Conservation (phyloP, 2,797 vertebrate species). For the Ctenochaetus hawaiiensis region DNA sequence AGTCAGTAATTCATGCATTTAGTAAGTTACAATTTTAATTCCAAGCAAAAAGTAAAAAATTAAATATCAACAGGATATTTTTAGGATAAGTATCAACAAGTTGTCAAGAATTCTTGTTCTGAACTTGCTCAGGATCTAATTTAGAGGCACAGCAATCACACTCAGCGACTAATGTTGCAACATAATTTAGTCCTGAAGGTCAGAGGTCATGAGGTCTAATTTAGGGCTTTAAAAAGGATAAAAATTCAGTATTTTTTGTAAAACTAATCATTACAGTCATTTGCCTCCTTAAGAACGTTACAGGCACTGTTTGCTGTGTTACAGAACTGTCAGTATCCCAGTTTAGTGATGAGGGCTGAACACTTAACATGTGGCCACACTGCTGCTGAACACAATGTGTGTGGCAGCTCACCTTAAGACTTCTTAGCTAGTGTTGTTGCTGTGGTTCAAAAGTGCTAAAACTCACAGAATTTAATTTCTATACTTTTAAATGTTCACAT, state of each 20-base stretch:
- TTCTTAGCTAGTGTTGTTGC: not conserved
- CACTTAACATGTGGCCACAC: too few species aligned
- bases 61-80: not conserved
- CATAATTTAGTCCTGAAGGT: slow-evolving; percentile 2
- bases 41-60: not conserved
- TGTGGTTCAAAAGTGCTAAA: not conserved
- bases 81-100: not conserved
- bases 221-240: slow-evolving; percentile 2
- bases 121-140: not conserved
- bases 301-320: not conserved
- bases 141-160: not conserved
- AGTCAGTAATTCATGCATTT: not conserved
- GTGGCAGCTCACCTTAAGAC: not conserved
- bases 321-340: not conserved
- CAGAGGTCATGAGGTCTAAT: not conserved
- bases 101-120: slow-evolving; percentile 4
- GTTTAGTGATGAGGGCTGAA: too few species aligned
- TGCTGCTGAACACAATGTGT: not conserved
- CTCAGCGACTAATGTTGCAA: not conserved
- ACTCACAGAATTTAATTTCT: not conserved
- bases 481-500: not conserved
- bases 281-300: not conserved
- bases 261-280: not conserved
- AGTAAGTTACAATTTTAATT: not conserved
- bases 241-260: not conserved